These are phyloP conservation scores for Geothlypis trichas DNA, from an alignment of 2,113 vertebrate species.

Conservation along the genomic window DNA sequence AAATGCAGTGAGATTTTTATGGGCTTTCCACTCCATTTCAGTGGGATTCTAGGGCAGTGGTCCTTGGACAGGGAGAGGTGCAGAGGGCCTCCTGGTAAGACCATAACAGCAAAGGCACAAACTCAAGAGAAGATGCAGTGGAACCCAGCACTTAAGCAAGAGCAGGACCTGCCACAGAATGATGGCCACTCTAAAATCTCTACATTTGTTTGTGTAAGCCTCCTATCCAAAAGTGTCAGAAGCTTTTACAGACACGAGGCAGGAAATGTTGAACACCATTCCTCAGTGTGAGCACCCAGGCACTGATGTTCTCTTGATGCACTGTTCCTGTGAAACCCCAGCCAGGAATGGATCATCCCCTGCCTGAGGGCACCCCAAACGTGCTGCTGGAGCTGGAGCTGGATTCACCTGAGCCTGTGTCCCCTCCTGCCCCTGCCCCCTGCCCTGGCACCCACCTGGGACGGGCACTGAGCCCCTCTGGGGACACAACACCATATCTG, in stretches of 20 bases:
- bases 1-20: neutral
- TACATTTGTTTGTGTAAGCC: neutral
- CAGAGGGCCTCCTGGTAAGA: neutral
- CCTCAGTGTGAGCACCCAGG: neutral
- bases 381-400: neutral
- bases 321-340: neutral
- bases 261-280: neutral
- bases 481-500: too few relatives aligned
- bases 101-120: neutral
- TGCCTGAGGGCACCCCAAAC: neutral
- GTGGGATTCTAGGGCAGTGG: neutral
- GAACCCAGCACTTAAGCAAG: neutral
- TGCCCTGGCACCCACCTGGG: neutral
- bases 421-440: neutral
- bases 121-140: neutral
- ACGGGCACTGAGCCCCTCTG: neutral
- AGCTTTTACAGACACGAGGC: neutral
- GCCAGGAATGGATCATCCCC: fast-evolving
- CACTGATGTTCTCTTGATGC: too few relatives aligned
- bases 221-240: neutral
- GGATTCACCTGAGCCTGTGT: fast-evolving
- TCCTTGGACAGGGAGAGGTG: neutral
- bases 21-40: neutral
- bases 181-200: neutral
- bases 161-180: neutral